A percentile compares a stretch with the other conserved stretches of the same genome.
phyloP scores from a whole-genome alignment of 2,113 vertebrate species.

The Xiphophorus hellerii region DNA sequence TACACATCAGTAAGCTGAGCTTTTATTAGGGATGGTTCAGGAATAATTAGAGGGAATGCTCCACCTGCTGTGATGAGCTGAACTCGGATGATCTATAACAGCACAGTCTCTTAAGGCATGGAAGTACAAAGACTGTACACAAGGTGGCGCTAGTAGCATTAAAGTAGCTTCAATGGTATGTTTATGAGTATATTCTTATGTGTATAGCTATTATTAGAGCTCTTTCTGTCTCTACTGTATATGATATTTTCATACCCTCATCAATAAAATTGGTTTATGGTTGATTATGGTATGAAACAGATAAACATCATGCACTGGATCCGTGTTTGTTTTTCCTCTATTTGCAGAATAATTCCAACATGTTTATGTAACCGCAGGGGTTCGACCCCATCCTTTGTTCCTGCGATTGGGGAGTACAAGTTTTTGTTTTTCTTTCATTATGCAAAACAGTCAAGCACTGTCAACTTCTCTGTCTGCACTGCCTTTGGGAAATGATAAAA shows the following conservation, averaged over 20 bases:
- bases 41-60: not conserved
- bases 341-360: not conserved
- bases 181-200: not conserved
- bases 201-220: not conserved
- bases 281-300: too few species aligned
- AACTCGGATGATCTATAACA: not conserved
- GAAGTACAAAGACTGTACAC: not conserved
- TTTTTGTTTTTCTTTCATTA: constrained; percentile 29
- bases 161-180: not conserved
- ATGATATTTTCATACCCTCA: not conserved
- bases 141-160: not conserved
- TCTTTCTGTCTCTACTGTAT: not conserved
- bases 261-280: not conserved
- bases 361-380: not conserved
- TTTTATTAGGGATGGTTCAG: not conserved
- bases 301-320: not conserved
- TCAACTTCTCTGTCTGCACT: not conserved
- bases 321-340: not conserved
- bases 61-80: not conserved
- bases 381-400: constrained; percentile 9
- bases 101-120: not conserved
- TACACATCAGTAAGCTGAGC: too few species aligned
- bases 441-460: constrained; percentile 34
- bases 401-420: not conserved
- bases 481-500: constrained; percentile 36